Conservation (phyloP, 2,888 invertebrate species). For the Coelopa pilipes region DNA sequence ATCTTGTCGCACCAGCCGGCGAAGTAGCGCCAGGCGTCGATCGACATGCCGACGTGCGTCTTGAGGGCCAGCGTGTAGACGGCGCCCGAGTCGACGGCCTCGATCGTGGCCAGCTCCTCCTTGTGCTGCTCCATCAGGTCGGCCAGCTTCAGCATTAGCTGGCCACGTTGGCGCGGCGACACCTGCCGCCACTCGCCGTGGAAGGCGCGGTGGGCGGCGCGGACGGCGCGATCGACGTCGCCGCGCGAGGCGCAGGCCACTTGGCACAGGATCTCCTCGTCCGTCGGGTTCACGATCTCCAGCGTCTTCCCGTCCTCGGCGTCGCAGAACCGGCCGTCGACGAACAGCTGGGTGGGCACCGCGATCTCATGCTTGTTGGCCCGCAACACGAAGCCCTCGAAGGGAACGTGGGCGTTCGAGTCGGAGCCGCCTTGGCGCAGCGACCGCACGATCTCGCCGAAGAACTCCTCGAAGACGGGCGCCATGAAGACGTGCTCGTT, state of each 20-base stretch:
- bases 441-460: conserved; percentile 74
- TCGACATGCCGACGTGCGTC: conserved; percentile 97
- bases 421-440: conserved; percentile 71
- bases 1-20: conserved; percentile 98
- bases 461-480: conserved; percentile 87
- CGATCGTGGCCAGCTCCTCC: conserved; percentile 94
- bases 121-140: conserved; percentile 95
- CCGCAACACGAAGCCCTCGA: conserved; percentile 79
- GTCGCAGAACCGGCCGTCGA: conserved; percentile 89
- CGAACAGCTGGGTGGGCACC: conserved; percentile 91
- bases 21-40: conserved; percentile 96
- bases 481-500: conserved; percentile 95
- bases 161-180: conserved; percentile 90
- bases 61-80: conserved; percentile 96
- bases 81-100: conserved; percentile 93
- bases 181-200: conserved; percentile 95
- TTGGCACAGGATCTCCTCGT: conserved; percentile 82
- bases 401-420: conserved; percentile 70
- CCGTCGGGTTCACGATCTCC: conserved; percentile 83
- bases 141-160: conserved; percentile 85
- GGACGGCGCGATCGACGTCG: conserved; percentile 90
- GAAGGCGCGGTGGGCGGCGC: conserved; percentile 88
- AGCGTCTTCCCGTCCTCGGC: conserved; percentile 75
- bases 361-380: conserved; percentile 86
- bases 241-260: conserved; percentile 78